Evolutionary conservation across 2,888 invertebrate genomes (phyloP).

Genomic region (Leptura quadrifasciata): DNA sequence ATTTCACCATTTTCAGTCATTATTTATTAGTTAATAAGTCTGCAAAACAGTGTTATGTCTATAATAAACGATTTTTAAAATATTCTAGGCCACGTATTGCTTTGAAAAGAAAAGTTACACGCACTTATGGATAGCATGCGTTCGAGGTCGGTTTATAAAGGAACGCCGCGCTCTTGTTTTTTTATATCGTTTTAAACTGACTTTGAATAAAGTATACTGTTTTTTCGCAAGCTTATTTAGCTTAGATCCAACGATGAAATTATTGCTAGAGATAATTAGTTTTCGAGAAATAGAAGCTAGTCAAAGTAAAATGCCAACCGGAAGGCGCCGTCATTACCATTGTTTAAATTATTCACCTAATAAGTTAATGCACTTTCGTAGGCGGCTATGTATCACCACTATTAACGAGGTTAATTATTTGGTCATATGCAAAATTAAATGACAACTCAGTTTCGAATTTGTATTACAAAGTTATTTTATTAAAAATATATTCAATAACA

Average conservation of each 20-base stretch:
- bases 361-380: conserved; percentile 35
- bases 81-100: too few species aligned
- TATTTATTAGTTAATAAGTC: too few species aligned
- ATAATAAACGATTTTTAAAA: too few species aligned
- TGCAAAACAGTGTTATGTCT: too few species aligned
- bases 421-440: conserved; percentile 34
- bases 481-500: conserved; percentile 32
- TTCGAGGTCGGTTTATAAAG: too few species aligned
- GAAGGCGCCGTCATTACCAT: conserved; percentile 26
- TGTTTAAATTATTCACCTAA: conserved; percentile 23
- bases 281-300: not conserved
- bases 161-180: too few species aligned
- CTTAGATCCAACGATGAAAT: not conserved
- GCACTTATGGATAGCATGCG: too few species aligned
- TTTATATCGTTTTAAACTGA: too few species aligned
- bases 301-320: conserved; percentile 11
- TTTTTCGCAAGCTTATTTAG: too few species aligned
- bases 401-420: conserved; percentile 39
- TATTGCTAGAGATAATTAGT: not conserved
- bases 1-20: too few species aligned
- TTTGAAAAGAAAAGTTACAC: too few species aligned
- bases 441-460: conserved; percentile 25
- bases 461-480: not conserved
- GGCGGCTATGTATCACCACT: conserved; percentile 34
- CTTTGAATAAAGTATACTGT: too few species aligned